Evolutionary conservation across 1,140 invertebrate species (phyloP), one percentile per base, ranked within the genome.

Genomic region (Ceratosolen fusciceps): DNA sequence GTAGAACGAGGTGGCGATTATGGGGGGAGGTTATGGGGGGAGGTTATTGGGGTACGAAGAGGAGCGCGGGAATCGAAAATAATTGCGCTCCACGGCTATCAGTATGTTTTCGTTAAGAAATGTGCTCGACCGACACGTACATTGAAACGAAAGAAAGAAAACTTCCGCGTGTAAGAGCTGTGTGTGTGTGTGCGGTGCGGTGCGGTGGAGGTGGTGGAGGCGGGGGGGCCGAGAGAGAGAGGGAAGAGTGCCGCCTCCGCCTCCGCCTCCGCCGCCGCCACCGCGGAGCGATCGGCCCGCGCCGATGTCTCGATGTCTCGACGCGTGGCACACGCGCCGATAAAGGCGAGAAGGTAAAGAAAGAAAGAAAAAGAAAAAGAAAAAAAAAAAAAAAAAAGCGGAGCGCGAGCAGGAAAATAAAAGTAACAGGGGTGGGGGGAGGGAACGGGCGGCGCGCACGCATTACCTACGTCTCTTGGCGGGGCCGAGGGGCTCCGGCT

Each of bases 391-490:
- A n/a, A n/a, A n/a, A n/a, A 70, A 26, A 70, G 39, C 39, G 19
- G 24, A 70, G 31, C 65, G 37, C 29, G 56, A 24, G 52, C 52
- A 19, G 14, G 4, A 4, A 56, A 19, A 24, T 60, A 10, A 24
- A 31, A 12, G n/a, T 5, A 26, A 24, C 9, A 21, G n/a, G 54
- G 54, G 54, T 16, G 21, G 54, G 56, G 14, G 24, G 56, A 60
- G 8, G 14, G 14, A 60, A 54, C 14, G 16, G 14, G 21, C 14
- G 26, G 56, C n/a, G 24, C 24, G 47, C 39, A 24, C 68, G 31
- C 65, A 77, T 79, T 89, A 91, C 91, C 91, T 92, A 86, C 89
- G 83, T 85, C 91, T 87, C 84, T 92, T 92, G 26, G 89, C 87
- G 78, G 90, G 90, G 91, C 88, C 68, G 87, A 85, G 76, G 19